phyloP scores from a whole-genome alignment of 2,888 invertebrate species.

The Calameuta idolon region DNA sequence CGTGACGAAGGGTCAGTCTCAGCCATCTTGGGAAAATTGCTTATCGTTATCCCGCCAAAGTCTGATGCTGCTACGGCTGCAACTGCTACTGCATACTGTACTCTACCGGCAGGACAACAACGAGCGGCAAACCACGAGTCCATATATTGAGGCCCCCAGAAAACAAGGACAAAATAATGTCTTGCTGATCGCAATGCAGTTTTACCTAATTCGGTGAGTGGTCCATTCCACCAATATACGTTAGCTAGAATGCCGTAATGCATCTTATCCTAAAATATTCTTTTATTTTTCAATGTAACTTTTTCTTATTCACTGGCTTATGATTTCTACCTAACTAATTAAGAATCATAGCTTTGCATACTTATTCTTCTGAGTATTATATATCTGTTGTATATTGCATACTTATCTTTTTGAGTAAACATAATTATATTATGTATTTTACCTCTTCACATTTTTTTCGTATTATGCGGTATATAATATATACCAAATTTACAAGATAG shows the following conservation, averaged over 20 bases:
- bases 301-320: conserved; percentile 25
- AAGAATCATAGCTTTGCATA: conserved; percentile 30
- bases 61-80: neutral
- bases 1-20: conserved; percentile 15
- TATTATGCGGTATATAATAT: neutral
- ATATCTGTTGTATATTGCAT: neutral
- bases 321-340: conserved; percentile 30
- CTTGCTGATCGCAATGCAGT: conserved; percentile 36
- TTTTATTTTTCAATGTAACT: neutral
- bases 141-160: neutral
- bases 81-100: conserved; percentile 1
- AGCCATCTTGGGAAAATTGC: conserved; percentile 41
- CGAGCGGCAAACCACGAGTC: conserved; percentile 1
- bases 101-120: neutral
- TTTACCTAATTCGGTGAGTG: conserved; percentile 37
- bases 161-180: conserved; percentile 28
- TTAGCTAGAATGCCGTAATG: conserved; percentile 1
- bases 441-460: neutral
- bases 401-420: conserved; percentile 21
- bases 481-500: neutral
- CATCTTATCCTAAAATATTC: neutral
- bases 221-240: conserved; percentile 9
- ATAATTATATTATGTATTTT: neutral
- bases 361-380: conserved; percentile 21
- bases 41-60: conserved; percentile 19